A percentile compares a stretch with the other conserved stretches of the same genome.
phyloP scores from a whole-genome alignment of 2,888 invertebrate species.

The Helleia helle region DNA sequence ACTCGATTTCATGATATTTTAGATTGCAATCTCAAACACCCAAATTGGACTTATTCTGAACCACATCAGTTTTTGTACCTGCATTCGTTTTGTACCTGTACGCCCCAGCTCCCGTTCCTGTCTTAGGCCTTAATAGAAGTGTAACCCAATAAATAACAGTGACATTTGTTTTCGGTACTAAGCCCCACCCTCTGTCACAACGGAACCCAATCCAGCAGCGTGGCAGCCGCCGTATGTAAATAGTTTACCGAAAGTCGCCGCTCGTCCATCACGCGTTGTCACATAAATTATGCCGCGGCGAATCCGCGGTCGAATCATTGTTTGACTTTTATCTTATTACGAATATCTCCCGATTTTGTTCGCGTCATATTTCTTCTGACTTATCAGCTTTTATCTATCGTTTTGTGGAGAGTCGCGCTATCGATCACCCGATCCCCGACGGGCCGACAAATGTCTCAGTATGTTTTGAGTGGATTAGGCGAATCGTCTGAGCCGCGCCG shows the following conservation, averaged over 20 bases:
- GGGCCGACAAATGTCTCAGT: constrained; percentile 67
- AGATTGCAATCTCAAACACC: constrained; percentile 17
- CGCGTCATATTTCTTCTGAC: constrained; percentile 73
- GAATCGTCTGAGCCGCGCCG: constrained; percentile 27
- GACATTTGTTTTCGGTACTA: constrained; percentile 72
- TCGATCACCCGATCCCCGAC: constrained; percentile 64
- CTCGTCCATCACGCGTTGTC: constrained; percentile 74
- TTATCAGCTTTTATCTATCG: constrained; percentile 73
- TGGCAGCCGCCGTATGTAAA: constrained; percentile 70
- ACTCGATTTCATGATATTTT: constrained; percentile 18
- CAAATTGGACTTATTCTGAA: not conserved
- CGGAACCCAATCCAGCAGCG: constrained; percentile 70
- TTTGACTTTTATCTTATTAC: constrained; percentile 75
- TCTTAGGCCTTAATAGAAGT: constrained; percentile 61
- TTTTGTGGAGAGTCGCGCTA: constrained; percentile 69
- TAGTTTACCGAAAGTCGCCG: constrained; percentile 74
- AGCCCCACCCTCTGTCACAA: constrained; percentile 72
- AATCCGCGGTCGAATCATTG: constrained; percentile 74
- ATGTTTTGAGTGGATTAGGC: constrained; percentile 72
- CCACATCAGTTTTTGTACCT: constrained; percentile 8
- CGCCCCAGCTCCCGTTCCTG: constrained; percentile 29
- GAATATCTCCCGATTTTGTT: constrained; percentile 74
- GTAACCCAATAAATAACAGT: constrained; percentile 72
- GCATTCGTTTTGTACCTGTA: constrained; percentile 8
- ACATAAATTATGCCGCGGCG: constrained; percentile 75